Evolutionary conservation across 1,140 invertebrate species (phyloP), one percentile per base, ranked within the genome.

Genomic region (Zelostemma sp.): DNA sequence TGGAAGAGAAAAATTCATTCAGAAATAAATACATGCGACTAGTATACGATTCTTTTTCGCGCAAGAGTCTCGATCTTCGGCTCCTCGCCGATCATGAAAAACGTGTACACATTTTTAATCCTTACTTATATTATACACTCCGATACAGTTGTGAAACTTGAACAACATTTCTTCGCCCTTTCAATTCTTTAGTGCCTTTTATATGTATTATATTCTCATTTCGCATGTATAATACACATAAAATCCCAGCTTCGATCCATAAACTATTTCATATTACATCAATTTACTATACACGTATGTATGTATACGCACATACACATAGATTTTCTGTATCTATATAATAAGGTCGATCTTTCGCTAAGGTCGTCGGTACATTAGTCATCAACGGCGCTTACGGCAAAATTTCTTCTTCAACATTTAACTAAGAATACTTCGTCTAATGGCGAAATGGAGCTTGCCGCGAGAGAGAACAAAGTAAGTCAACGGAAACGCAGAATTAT

Each of bases 201-300:
- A 67, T 49, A 56, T 61, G 58, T 60, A 67, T 67, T 67, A 60
- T 55, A 67, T 72, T 72, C 56, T 59, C 66, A 68, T 48, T 62
- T 21, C 51, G 59, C 49, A 62, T 14, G 66, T 63, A 63, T 68
- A 68, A 63, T 68, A 68, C 66, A 63, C 55, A 77, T 66, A 77
- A 79, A 81, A 77, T 60, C 62, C 71, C 72, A 78, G 54, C 53
- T 49, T 79, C 78, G 80, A 69, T 54, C 70, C 77, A 81, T 69
- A 75, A 78, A 74, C 76, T 70, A 72, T 71, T 74, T 76, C 65
- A 82, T 59, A 77, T 80, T 80, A 83, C 79, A 81, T 81, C 75
- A 68, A 83, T 77, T 69, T 75, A 73, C 64, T 78, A 74, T 77
- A 75, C 68, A 75, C 68, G 66, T 66, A 72, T 66, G 56, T 70